Evolutionary conservation across 2,888 invertebrate species (phyloP).

Genomic region (Pseudanteris insignis): DNA sequence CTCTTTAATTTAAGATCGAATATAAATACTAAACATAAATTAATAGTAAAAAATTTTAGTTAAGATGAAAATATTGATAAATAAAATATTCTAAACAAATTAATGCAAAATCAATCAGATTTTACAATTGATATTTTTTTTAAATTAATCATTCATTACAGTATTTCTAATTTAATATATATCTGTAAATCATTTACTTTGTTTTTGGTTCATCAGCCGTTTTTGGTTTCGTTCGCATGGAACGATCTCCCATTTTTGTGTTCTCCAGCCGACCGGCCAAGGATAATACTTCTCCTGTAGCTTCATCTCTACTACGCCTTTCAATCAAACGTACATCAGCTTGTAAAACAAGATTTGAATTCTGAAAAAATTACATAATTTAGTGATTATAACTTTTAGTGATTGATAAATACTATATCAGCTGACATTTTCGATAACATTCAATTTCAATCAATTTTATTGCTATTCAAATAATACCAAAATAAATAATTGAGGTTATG

Average conservation of each 20-base stretch:
- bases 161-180: too few relatives aligned
- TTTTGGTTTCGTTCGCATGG: conserved; percentile 90
- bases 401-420: too few relatives aligned
- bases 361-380: conserved; percentile 70
- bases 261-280: conserved; percentile 89
- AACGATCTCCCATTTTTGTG: conserved; percentile 96
- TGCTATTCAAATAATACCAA: not conserved
- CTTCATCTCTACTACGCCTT: conserved; percentile 96
- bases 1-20: not conserved
- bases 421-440: too few relatives aligned
- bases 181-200: too few relatives aligned
- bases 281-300: conserved; percentile 98
- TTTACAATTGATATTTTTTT: not conserved
- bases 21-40: not conserved
- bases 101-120: not conserved
- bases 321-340: conserved; percentile 98
- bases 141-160: not conserved
- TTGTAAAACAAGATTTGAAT: conserved; percentile 99
- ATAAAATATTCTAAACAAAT: not conserved
- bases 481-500: not conserved
- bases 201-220: conserved; percentile 93
- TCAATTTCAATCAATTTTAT: too few relatives aligned
- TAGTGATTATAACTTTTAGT: too few relatives aligned
- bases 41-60: not conserved
- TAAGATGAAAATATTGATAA: not conserved